A percentile compares a stretch with the other conserved stretches of the same genome.
Evolutionary conservation across 2,888 invertebrate genomes (phyloP).

Genomic region (Himalopsyche kuldschensis): DNA sequence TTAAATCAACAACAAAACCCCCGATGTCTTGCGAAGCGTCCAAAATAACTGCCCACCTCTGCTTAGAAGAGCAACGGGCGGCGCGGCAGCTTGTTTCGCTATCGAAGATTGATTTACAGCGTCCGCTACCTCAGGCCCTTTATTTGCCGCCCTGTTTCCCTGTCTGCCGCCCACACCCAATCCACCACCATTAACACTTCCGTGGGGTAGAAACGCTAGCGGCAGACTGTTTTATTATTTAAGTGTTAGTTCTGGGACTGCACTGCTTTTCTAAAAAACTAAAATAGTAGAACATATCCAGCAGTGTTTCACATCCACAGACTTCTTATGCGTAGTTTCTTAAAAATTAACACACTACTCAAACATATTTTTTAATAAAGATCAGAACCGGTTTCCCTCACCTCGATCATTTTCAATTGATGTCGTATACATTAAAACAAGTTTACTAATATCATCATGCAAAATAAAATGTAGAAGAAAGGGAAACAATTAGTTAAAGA

Average conservation of each 20-base stretch:
- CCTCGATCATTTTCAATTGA: no score
- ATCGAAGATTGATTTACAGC: slow-evolving; percentile 36
- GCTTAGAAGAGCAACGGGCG: background rate
- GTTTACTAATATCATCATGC: no score
- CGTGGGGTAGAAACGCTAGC: background rate
- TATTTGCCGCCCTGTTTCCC: background rate
- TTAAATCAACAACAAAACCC: background rate
- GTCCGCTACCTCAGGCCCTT: slow-evolving; percentile 4
- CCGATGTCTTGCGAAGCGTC: background rate
- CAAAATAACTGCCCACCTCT: background rate
- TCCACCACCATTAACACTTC: background rate
- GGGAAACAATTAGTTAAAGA: no score
- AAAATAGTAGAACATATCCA: background rate
- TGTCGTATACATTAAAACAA: no score
- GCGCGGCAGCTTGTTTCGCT: slow-evolving; percentile 26
- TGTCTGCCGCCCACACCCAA: background rate
- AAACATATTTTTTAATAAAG: no score
- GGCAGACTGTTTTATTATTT: background rate
- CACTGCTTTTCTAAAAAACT: background rate
- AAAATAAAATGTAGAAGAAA: no score
- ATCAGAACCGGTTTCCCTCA: no score
- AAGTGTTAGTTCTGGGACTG: background rate
- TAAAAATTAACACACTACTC: no score
- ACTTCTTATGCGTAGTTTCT: no score
- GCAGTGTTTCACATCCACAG: background rate